phyloP scores from a whole-genome alignment of 2,888 invertebrate genomes.

The Campaea margaritaria region DNA sequence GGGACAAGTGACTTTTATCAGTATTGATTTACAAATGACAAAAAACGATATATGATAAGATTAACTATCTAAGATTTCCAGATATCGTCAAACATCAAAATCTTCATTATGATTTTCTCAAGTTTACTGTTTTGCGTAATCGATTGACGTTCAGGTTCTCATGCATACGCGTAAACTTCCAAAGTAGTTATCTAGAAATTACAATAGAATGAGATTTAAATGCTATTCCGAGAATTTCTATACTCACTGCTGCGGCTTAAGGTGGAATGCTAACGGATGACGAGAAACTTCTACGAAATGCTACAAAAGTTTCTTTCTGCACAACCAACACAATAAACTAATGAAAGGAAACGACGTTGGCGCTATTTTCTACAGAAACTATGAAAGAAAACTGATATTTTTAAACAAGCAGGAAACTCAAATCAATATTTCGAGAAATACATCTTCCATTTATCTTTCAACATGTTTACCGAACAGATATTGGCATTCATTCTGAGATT shows the following conservation, averaged over 20 bases:
- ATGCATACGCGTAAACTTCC: too few species aligned
- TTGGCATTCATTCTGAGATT: slow-evolving; percentile 19
- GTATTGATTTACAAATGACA: too few species aligned
- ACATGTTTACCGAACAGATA: slow-evolving; percentile 24
- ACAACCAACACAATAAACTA: not conserved
- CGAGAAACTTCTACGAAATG: slow-evolving; percentile 8
- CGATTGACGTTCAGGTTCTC: too few species aligned
- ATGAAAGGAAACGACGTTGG: slow-evolving; percentile 15
- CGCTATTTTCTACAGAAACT: slow-evolving; percentile 1
- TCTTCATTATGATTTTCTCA: too few species aligned
- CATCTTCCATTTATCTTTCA: slow-evolving; percentile 27
- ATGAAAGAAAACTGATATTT: slow-evolving; percentile 1
- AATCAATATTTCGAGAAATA: slow-evolving; percentile 31
- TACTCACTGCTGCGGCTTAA: not conserved
- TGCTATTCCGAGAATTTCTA: not conserved
- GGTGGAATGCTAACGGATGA: not conserved
- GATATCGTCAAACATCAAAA: too few species aligned
- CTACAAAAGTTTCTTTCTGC: not conserved
- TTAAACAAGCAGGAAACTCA: slow-evolving; percentile 21
- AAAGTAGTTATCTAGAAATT: too few species aligned
- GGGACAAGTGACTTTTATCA: too few species aligned
- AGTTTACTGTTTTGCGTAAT: too few species aligned
- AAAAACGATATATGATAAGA: too few species aligned
- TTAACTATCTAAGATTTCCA: too few species aligned
- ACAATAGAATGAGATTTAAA: not conserved